Evolutionary conservation across 2,888 invertebrate species (phyloP).

Genomic region (Tethea ocularis): DNA sequence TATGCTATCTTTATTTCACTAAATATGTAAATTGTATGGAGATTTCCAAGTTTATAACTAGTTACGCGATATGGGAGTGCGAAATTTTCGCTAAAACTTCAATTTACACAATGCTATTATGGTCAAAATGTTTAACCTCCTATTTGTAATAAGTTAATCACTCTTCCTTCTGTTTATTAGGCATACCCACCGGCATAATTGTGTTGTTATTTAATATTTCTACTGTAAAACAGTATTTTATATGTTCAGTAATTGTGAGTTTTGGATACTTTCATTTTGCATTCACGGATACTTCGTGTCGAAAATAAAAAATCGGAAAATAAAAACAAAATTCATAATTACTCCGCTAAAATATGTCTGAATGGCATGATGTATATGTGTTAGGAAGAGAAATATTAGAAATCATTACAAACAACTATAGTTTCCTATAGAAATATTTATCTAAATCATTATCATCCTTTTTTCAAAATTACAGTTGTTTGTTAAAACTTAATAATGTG

Average conservation of each 20-base stretch:
- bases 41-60: not conserved
- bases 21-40: too few relatives aligned
- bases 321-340: conserved; percentile 29
- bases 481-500: conserved; percentile 29
- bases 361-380: conserved; percentile 77
- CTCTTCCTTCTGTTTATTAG: conserved; percentile 60
- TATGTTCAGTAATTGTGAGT: conserved; percentile 42
- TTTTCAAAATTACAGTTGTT: conserved; percentile 21
- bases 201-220: conserved; percentile 51
- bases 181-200: conserved; percentile 59
- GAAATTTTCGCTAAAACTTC: not conserved
- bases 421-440: conserved; percentile 25
- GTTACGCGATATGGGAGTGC: not conserved
- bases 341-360: conserved; percentile 37
- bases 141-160: conserved; percentile 68
- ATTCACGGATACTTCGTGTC: not conserved
- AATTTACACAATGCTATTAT: conserved; percentile 42
- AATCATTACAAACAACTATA: conserved; percentile 18
- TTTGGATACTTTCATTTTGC: conserved; percentile 14
- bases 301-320: conserved; percentile 10
- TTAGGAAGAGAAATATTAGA: conserved; percentile 42
- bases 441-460: conserved; percentile 27
- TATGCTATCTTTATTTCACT: too few relatives aligned
- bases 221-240: too few relatives aligned
- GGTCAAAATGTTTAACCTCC: conserved; percentile 50